Evolutionary conservation across 2,113 vertebrate genomes (phyloP).

Genomic region (Urocitellus parryii): DNA sequence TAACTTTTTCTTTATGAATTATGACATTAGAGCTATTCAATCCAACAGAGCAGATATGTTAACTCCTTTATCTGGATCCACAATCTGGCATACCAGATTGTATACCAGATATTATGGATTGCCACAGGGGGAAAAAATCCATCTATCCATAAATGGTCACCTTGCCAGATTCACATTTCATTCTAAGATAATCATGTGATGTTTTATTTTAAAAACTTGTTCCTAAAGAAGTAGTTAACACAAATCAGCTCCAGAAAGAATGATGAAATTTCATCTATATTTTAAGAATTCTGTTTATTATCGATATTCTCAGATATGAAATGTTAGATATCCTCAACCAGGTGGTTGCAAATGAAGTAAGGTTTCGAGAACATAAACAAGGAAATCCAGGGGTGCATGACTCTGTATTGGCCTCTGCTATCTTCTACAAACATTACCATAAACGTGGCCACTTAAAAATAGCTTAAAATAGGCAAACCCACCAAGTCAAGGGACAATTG

Average conservation of each 20-base stretch:
- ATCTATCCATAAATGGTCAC: not conserved
- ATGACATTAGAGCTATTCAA: not conserved
- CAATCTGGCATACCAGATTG: not conserved
- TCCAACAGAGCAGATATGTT: not conserved
- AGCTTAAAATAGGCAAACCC: not conserved
- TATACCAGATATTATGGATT: not conserved
- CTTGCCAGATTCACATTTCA: not conserved
- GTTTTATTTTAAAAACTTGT: conserved; percentile 39
- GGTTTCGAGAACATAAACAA: not conserved
- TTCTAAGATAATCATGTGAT: not conserved
- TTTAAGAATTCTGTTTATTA: conserved; percentile 17
- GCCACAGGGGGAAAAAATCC: not conserved
- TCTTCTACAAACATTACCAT: not conserved
- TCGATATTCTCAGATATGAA: conserved; percentile 29
- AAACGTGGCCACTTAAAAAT: not conserved
- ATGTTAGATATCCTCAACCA: not conserved
- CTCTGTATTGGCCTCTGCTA: not conserved
- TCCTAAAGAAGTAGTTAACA: conserved; percentile 9
- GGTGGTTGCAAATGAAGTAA: not conserved
- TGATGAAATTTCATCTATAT: not conserved
- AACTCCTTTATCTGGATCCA: not conserved
- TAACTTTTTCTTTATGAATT: not conserved
- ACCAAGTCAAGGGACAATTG: not conserved
- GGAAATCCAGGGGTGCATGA: not conserved
- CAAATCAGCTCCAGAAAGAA: conserved; percentile 46